Conservation (phyloP, 2,113 vertebrate species). For the Proteles cristata region DNA sequence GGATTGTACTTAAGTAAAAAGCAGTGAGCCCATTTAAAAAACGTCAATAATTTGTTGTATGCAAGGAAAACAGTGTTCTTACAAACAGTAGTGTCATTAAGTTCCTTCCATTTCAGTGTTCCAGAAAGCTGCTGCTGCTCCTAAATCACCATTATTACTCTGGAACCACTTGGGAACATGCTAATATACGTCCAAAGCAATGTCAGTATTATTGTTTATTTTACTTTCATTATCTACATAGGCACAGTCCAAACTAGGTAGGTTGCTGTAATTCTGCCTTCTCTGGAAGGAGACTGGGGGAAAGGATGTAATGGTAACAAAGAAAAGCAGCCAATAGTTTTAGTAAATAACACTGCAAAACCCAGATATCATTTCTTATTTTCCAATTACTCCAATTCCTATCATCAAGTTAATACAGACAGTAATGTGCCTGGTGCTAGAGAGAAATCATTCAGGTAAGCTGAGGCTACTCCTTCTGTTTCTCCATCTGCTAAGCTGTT, state of each 20-base stretch:
- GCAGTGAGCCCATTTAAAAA: not conserved
- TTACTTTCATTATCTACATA: slow-evolving; percentile 53
- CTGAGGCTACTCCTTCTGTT: slow-evolving; percentile 83
- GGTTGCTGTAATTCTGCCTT: slow-evolving; percentile 14
- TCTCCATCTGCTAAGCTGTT: slow-evolving; percentile 89
- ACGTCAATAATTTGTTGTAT: not conserved
- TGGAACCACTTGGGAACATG: not conserved
- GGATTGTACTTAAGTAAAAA: not conserved
- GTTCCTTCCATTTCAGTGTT: not conserved
- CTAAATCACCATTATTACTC: not conserved
- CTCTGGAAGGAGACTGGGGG: not conserved
- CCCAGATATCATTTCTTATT: slow-evolving; percentile 28
- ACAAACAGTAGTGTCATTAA: not conserved
- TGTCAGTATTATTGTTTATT: slow-evolving; percentile 49
- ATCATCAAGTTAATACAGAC: slow-evolving; percentile 28
- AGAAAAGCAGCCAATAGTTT: not conserved
- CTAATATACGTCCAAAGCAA: not conserved
- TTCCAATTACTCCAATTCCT: slow-evolving; percentile 21
- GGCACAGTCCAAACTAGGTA: not conserved
- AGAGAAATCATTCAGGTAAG: slow-evolving; percentile 87
- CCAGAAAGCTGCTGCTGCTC: not conserved
- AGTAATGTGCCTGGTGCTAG: slow-evolving; percentile 32
- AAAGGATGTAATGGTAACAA: slow-evolving; percentile 25
- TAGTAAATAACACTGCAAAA: not conserved
- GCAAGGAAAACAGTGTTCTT: slow-evolving; percentile 6